Base-by-base conservation (phyloP, 64 coral and sea anemone genomes). In the Pachyseris speciosa region DNA sequence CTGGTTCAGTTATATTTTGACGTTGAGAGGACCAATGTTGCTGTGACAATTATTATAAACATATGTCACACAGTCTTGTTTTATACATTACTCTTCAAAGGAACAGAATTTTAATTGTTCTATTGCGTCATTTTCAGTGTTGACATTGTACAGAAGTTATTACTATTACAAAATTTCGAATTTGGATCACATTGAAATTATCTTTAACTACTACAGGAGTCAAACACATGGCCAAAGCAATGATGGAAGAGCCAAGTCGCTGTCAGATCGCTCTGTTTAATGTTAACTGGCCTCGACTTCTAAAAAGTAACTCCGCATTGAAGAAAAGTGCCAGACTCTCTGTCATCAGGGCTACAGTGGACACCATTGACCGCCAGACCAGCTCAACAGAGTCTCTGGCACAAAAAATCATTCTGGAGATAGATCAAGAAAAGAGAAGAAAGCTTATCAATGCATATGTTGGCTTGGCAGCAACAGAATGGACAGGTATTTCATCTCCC, bases 391-490 rank as follows among this genome's bases (percentile, higher is more conserved):
- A 73, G n/a, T 73, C 92, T 36, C 49, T 88, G 12, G 74, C 48
- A 11, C 67, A 86, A 53, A 48, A 29, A 31, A 94, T 88, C 9
- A 34, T 72, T 24, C 26, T 94, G 38, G 85, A 88, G 60, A 83
- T 60, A 20, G 84, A 92, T 37, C 15, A 32, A 42, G 61, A 48
- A 4, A 81, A 87, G 66, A 85, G 72, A 64, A 22, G 19, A 2
- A 57, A 76, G 26, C 80, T 65, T 39, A 36, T 96, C 25, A 58
- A 76, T 16, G 77, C 57, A 0, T 89, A 88, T 37, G 49, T 96
- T 9, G 24, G n/a, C n/a, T 27, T 57, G 39, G 41, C 84, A 15
- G 5, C 84, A n/a, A 48, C 69, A 7, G 29, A 47, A 17, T 96
- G 84, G 90, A 32, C 85, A 4, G 94, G 78, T 13, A 53, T 22